Conservation (phyloP, 2,113 vertebrate genomes). For the Pithys albifrons region DNA sequence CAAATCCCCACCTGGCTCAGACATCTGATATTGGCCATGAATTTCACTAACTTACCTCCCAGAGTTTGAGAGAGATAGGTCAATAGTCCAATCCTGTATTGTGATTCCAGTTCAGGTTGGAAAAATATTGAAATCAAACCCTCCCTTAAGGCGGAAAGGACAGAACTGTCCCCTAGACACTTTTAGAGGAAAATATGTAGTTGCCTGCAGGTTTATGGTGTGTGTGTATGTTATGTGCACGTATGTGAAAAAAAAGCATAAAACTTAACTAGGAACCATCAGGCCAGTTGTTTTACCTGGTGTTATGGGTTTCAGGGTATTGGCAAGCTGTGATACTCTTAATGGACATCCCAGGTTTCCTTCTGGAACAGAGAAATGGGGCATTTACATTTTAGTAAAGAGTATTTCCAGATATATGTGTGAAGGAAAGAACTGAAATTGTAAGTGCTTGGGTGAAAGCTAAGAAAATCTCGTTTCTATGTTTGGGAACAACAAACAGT, state of each 20-base stretch:
- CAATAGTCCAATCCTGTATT: constrained; percentile 2
- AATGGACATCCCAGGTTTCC: constrained; percentile 22
- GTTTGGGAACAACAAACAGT: not conserved
- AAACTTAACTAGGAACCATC: not conserved
- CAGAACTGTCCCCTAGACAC: not conserved
- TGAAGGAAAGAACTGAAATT: not conserved
- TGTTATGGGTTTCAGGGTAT: not conserved
- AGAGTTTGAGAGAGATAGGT: not conserved
- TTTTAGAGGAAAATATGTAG: not conserved
- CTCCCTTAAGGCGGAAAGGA: not conserved
- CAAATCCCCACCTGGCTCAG: not conserved
- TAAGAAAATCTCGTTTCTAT: not conserved
- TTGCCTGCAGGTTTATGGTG: not conserved
- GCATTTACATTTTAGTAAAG: constrained; percentile 13
- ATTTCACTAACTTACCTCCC: not conserved
- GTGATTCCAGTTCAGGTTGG: constrained; percentile 15
- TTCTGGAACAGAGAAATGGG: not conserved
- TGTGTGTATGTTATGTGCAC: no score
- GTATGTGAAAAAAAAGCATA: not conserved
- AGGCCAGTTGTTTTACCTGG: constrained; percentile 3
- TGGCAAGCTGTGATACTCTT: not conserved
- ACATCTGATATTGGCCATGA: not conserved
- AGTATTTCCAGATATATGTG: not conserved
- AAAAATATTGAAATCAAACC: constrained; percentile 33
- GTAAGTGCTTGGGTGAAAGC: not conserved